These are phyloP conservation scores for Anolis sagrei DNA, from an alignment of 2,113 vertebrate species.

Conservation along the genomic window DNA sequence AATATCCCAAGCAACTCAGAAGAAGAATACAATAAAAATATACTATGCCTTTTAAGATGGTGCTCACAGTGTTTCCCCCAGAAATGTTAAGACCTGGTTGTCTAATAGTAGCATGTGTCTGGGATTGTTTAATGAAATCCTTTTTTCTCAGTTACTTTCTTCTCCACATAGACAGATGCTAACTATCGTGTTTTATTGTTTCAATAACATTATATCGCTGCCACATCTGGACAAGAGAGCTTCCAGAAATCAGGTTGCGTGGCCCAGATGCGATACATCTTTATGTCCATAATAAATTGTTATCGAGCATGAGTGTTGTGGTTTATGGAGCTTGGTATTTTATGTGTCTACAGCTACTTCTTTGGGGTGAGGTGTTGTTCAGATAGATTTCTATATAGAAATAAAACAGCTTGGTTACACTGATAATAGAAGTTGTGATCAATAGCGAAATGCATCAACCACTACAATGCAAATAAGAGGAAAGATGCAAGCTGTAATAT, in stretches of 20 bases:
- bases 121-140: constrained; percentile 18
- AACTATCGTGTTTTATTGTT: constrained; percentile 19
- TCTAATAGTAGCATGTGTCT: constrained; percentile 10
- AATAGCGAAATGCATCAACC: not conserved
- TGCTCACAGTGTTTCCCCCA: not conserved
- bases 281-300: not conserved
- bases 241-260: constrained; percentile 28
- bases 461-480: not conserved
- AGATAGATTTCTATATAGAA: not conserved
- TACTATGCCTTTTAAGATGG: constrained; percentile 6
- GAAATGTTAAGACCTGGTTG: not conserved
- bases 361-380: not conserved
- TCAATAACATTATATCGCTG: constrained; percentile 1
- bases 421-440: not conserved
- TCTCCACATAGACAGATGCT: not conserved
- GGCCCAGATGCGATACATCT: constrained; percentile 22
- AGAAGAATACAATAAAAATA: not conserved
- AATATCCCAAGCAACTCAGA: not conserved
- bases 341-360: not conserved
- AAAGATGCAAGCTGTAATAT: not conserved
- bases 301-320: not conserved
- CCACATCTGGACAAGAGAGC: constrained; percentile 21
- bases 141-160: not conserved
- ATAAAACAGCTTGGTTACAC: not conserved
- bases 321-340: constrained; percentile 21